Evolutionary conservation across 2,113 vertebrate genomes (phyloP).

Genomic region (Actinemys pallida): DNA sequence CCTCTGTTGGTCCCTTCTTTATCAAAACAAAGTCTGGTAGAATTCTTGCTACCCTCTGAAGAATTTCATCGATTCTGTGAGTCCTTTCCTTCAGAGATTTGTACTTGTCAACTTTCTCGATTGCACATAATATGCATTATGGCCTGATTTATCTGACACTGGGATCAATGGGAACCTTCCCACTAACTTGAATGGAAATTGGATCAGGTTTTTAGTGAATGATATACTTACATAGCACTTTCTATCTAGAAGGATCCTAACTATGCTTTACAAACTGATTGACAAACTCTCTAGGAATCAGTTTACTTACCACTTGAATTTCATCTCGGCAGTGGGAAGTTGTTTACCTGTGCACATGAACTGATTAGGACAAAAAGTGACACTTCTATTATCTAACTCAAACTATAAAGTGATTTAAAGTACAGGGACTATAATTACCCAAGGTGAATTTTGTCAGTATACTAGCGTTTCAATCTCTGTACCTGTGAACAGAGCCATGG

Average conservation of each 20-base stretch:
- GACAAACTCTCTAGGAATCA: neutral
- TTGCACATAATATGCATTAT: neutral
- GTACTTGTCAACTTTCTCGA: neutral
- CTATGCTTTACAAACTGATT: neutral
- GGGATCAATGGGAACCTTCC: neutral
- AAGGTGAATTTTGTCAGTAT: neutral
- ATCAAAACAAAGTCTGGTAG: neutral
- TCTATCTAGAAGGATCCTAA: neutral
- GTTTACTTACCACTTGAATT: neutral
- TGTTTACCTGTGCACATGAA: neutral
- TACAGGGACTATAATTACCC: neutral
- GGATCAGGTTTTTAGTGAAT: neutral
- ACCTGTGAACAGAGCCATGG: neutral
- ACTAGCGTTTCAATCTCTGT: neutral
- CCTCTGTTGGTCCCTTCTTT: neutral
- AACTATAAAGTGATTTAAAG: neutral
- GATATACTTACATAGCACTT: neutral
- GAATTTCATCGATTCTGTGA: neutral
- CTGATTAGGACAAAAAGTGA: no score
- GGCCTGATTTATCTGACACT: neutral
- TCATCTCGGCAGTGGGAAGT: neutral
- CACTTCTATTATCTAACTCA: neutral
- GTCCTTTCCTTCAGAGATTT: neutral
- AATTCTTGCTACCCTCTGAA: neutral
- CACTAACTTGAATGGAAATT: neutral